A percentile compares a stretch with the other conserved stretches of the same genome.
Evolutionary conservation across 2,888 invertebrate genomes (phyloP).

Genomic region (Ctena decussata): DNA sequence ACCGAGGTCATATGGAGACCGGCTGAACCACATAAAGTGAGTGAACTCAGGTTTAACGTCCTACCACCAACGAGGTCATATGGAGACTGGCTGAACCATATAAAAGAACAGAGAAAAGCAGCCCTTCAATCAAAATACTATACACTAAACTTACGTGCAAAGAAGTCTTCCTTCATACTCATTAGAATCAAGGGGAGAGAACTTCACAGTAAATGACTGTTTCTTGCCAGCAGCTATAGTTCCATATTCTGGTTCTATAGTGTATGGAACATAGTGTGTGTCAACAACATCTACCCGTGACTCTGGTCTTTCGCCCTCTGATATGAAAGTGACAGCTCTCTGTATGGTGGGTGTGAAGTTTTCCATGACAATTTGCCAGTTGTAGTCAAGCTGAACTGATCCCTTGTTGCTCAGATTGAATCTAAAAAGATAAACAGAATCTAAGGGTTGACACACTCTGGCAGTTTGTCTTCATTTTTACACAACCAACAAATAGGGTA

Average conservation of each 20-base stretch:
- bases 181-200: conserved; percentile 86
- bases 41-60: no score
- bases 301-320: conserved; percentile 80
- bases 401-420: conserved; percentile 84
- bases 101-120: no score
- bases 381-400: conserved; percentile 83
- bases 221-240: conserved; percentile 83
- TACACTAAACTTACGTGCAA: conserved; percentile 85
- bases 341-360: conserved; percentile 79
- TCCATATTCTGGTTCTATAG: conserved; percentile 85
- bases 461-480: no score
- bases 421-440: conserved; percentile 60
- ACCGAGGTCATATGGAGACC: no score
- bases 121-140: no score
- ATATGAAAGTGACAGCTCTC: conserved; percentile 83
- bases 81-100: no score
- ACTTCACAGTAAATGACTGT: conserved; percentile 80
- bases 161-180: conserved; percentile 85
- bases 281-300: conserved; percentile 79
- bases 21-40: no score
- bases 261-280: conserved; percentile 84
- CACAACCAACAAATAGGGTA: no score
- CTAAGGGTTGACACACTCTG: no score
- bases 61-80: no score
- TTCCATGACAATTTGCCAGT: conserved; percentile 86